phyloP scores from a whole-genome alignment of 2,113 vertebrate species.

The Daboia siamensis region DNA sequence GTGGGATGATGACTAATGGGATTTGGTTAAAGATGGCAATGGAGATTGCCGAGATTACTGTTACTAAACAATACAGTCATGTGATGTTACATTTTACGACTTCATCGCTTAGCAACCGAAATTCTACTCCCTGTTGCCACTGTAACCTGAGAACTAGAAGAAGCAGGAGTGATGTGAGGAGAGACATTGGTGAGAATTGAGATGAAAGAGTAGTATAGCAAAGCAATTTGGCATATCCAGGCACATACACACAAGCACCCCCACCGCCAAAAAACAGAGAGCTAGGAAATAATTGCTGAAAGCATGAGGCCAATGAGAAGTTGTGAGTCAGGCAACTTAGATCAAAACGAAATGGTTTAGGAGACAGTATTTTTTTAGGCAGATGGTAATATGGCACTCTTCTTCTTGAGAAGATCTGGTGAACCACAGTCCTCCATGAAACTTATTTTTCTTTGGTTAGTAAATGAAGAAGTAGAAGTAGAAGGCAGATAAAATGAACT shows the following conservation, averaged over 20 bases:
- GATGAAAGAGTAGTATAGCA: neutral
- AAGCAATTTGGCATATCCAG: neutral
- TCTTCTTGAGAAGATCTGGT: neutral
- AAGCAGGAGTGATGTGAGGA: neutral
- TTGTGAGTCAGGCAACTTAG: neutral
- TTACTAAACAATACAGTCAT: neutral
- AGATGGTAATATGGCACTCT: neutral
- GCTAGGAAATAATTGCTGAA: neutral
- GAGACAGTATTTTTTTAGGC: neutral
- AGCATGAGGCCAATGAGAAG: neutral
- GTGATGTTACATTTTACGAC: neutral
- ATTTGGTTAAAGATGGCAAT: neutral
- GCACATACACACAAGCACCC: neutral
- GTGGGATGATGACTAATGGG: neutral
- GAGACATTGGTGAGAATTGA: neutral
- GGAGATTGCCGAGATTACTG: neutral
- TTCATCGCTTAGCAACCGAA: neutral
- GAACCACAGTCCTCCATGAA: neutral
- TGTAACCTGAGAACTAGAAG: neutral
- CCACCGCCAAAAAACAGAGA: neutral
- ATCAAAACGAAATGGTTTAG: neutral
- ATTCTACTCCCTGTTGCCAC: neutral
- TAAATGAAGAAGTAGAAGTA: neutral
- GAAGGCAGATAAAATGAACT: neutral
- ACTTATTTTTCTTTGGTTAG: neutral